Conservation (phyloP, 2,888 invertebrate species). For the Microctonus aethiopoides region DNA sequence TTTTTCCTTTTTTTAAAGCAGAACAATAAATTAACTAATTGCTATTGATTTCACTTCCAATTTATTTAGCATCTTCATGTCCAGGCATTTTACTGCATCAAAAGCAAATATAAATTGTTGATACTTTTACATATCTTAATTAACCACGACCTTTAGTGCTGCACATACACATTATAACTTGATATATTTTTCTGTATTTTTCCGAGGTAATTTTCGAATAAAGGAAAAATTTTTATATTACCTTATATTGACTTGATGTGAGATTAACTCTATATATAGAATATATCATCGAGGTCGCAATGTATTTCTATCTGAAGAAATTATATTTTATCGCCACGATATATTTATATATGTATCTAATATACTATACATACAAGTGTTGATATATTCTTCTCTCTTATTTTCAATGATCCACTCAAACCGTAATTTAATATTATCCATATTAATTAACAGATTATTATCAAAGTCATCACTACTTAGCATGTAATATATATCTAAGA, state of each 20-base stretch:
- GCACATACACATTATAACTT: no score
- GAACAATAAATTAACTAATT: no score
- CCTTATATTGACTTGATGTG: not conserved
- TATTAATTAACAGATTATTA: conserved; percentile 46
- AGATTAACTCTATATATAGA: conserved; percentile 39
- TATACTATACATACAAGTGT: no score
- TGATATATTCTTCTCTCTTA: no score
- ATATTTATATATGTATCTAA: conserved; percentile 49
- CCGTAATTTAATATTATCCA: not conserved
- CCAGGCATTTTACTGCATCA: no score
- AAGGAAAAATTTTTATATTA: not conserved
- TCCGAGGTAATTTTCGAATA: no score
- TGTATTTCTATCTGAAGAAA: conserved; percentile 48
- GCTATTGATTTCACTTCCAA: not conserved
- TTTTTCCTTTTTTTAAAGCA: no score
- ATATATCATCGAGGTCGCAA: conserved; percentile 47
- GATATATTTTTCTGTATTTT: no score
- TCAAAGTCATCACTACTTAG: conserved; percentile 51
- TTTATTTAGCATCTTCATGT: conserved; percentile 36
- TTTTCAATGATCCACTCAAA: conserved; percentile 29
- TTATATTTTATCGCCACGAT: conserved; percentile 46
- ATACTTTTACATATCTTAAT: no score
- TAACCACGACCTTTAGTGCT: conserved; percentile 1
- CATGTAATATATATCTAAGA: conserved; percentile 50
- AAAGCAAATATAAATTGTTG: conserved; percentile 43